Evolutionary conservation across 2,797 vertebrate genomes (phyloP), one percentile per base, ranked within the genome.

Genomic region (Cichlasoma orientale): DNA sequence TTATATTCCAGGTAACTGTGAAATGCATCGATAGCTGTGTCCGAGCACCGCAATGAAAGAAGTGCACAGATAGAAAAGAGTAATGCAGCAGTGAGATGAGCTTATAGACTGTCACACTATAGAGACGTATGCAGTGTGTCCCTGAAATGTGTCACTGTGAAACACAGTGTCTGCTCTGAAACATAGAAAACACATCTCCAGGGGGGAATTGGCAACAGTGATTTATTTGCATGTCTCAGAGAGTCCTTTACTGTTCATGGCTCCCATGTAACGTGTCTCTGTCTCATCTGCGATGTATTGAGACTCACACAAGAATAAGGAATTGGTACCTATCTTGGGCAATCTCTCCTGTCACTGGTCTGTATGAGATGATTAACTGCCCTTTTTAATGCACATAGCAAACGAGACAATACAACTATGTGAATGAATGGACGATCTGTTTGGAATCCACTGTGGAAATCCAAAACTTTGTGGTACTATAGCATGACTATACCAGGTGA

Each of bases 171-270:
- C 86, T 68, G 18, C 61, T 52, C 75, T 16, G 56, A 87, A 88
- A 86, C 80, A 56, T 53, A 69, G 74, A 71, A 76, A 77, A 68
- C 58, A 14, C 77, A 69, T 79, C 84, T 83, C 80, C 55, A 8
- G 63, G 3, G 72, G 68, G 68, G 84, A 82, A 86, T 86, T 86
- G 90, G 89, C 72, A 71, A 77, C 78, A 57, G n/a, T 88, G 87
- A 93, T 91, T 90, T 92, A 92, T 92, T 86, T 90, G 78, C 83
- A 78, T 70, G 74, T 86, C 83, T 79, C 74, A 8, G 54, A 29
- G 47, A 71, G 70, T 82, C 82, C 75, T 79, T 84, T 78, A 68
- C 77, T 80, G 72, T 25, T 71, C 66, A 23, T 12, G 54, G 72
- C 75, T 88, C 57, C 56, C 61, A 2, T 74, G 86, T 80, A 78